Conservation (phyloP, 92 coral and sea anemone species). For the Blastomussa wellsi region DNA sequence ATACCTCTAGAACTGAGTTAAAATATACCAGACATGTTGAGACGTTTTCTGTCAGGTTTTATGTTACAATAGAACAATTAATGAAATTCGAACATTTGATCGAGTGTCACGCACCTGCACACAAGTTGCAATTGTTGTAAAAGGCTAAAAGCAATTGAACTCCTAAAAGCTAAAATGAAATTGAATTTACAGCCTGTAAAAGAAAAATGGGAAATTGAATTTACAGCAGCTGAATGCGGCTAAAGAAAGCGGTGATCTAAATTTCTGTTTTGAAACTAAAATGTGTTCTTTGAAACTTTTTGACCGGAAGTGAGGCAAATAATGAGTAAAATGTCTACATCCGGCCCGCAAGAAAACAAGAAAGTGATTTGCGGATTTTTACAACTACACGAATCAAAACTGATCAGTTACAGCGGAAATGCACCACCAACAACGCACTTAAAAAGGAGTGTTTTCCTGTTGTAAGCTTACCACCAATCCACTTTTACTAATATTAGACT, state of each 20-base stretch:
- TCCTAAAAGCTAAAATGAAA: neutral
- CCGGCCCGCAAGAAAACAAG: neutral
- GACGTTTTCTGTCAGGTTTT: neutral
- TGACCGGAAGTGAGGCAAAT: neutral
- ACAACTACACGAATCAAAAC: neutral
- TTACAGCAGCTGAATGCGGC: too few relatives aligned
- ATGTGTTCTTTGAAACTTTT: neutral
- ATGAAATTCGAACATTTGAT: neutral
- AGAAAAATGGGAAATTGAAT: too few relatives aligned
- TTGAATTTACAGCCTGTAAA: too few relatives aligned
- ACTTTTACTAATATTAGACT: neutral
- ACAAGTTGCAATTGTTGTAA: neutral
- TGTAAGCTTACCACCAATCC: neutral
- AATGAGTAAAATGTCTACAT: neutral
- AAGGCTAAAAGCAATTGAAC: neutral
- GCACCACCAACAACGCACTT: neutral
- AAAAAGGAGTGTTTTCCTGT: conserved; percentile 1
- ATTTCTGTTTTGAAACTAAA: neutral
- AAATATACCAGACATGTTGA: neutral
- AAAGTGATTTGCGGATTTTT: neutral
- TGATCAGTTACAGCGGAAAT: neutral
- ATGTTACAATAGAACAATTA: neutral
- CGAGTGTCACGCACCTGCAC: neutral
- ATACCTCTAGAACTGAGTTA: neutral
- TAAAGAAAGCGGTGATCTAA: neutral